A percentile compares a stretch with the other conserved stretches of the same genome.
Conservation (phyloP, 2,888 invertebrate genomes). For the Eupsilia transversa region DNA sequence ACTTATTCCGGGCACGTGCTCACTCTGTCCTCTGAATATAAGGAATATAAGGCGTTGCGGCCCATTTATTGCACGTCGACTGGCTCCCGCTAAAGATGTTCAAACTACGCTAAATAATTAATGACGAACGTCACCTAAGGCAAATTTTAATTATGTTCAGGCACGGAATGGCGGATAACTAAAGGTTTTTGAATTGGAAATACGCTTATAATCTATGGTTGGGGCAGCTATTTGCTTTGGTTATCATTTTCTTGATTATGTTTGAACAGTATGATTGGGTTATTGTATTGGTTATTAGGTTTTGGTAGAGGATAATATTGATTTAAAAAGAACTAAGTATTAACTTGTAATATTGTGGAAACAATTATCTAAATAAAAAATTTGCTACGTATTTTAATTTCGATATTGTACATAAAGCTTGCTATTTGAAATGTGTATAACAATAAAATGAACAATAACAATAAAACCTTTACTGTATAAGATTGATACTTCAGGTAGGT, state of each 20-base stretch:
- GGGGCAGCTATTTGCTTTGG: conserved; percentile 38
- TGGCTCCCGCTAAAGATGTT: conserved; percentile 81
- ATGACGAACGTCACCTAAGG: conserved; percentile 81
- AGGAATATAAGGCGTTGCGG: conserved; percentile 84
- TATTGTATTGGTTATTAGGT: background rate
- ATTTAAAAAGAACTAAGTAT: too few relatives aligned
- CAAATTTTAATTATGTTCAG: conserved; percentile 84
- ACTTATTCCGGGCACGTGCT: conserved; percentile 87
- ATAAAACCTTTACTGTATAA: background rate
- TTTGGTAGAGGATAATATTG: background rate
- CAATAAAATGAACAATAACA: too few relatives aligned
- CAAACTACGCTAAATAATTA: conserved; percentile 87
- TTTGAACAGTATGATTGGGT: conserved; percentile 31
- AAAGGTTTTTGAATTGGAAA: conserved; percentile 68
- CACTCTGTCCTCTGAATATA: conserved; percentile 88
- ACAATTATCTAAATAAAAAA: background rate
- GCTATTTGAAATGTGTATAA: background rate
- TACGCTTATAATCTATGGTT: conserved; percentile 59
- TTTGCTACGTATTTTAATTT: background rate
- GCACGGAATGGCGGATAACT: conserved; percentile 66
- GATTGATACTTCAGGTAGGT: background rate
- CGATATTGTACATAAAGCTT: background rate
- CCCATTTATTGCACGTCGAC: conserved; percentile 87
- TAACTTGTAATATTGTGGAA: background rate
- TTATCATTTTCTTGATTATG: conserved; percentile 47